Evolutionary conservation across 2,113 vertebrate species (phyloP).

Genomic region (Crotalus viridis): DNA sequence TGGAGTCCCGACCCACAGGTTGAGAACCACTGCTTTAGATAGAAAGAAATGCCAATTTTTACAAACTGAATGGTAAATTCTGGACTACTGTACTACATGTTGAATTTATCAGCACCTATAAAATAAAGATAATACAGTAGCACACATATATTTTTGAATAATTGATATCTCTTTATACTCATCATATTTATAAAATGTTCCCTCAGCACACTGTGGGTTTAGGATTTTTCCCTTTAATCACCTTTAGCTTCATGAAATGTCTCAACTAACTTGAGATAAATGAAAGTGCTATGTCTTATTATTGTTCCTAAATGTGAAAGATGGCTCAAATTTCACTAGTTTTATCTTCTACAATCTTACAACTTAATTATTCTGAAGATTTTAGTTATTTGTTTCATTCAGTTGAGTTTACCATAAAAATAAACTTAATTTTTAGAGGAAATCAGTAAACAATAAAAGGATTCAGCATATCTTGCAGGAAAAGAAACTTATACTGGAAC

Average conservation of each 20-base stretch:
- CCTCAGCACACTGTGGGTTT: neutral
- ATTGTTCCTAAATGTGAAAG: neutral
- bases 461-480: neutral
- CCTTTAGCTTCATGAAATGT: neutral
- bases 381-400: neutral
- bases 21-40: neutral
- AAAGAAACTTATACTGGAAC: neutral
- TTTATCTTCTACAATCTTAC: neutral
- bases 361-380: neutral
- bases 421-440: neutral
- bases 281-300: neutral
- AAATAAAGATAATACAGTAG: neutral
- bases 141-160: neutral
- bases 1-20: too few relatives aligned
- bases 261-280: neutral
- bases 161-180: neutral
- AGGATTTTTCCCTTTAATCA: neutral
- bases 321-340: neutral
- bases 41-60: neutral
- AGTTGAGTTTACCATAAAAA: neutral
- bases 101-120: neutral
- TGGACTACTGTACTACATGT: neutral
- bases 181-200: neutral
- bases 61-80: neutral
- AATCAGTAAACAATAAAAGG: neutral